Conservation (phyloP, 2,888 invertebrate genomes). For the Eremobia ochroleuca region DNA sequence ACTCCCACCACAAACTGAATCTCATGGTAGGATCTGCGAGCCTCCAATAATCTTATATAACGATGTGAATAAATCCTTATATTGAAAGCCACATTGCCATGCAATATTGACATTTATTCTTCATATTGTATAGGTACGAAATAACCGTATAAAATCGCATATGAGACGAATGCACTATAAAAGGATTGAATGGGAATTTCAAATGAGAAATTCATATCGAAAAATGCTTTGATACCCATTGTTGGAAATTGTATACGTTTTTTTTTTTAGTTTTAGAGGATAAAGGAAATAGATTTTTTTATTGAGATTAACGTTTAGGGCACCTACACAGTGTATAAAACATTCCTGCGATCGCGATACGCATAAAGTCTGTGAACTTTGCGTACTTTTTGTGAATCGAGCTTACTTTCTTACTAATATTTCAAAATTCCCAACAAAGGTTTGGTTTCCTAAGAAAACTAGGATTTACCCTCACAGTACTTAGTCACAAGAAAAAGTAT, state of each 20-base stretch:
- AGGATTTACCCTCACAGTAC: too few species aligned
- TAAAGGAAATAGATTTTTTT: neutral
- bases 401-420: too few species aligned
- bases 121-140: conserved; percentile 42
- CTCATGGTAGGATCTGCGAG: conserved; percentile 26
- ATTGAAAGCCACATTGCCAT: conserved; percentile 45
- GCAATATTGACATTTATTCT: conserved; percentile 59
- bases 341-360: neutral
- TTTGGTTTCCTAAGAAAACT: too few species aligned
- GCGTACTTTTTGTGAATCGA: neutral
- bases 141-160: conserved; percentile 47
- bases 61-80: conserved; percentile 50
- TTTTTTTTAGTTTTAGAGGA: conserved; percentile 5
- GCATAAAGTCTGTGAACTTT: neutral
- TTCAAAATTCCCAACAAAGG: too few species aligned
- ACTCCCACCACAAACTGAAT: neutral
- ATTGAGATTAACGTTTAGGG: neutral
- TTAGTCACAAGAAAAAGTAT: too few species aligned
- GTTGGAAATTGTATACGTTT: conserved; percentile 26
- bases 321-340: neutral
- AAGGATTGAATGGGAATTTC: conserved; percentile 45
- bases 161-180: conserved; percentile 42
- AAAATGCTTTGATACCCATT: conserved; percentile 45
- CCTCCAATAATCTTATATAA: conserved; percentile 32
- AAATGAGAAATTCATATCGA: conserved; percentile 43